Conservation (phyloP, 2,888 invertebrate species). For the Eupeodes luniger region DNA sequence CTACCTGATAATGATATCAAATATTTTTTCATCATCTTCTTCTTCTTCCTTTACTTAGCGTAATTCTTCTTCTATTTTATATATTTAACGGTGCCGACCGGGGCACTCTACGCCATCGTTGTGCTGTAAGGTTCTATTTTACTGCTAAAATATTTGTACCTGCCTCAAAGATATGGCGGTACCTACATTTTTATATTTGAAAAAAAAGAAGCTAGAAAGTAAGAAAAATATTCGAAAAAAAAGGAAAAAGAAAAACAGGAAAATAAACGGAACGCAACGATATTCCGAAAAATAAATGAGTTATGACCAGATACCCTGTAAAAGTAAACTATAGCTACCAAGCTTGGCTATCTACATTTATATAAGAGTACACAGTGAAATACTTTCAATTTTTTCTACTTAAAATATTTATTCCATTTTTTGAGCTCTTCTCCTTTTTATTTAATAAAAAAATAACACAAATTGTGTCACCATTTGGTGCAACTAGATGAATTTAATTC, state of each 20-base stretch:
- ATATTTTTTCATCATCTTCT: slow-evolving; percentile 43
- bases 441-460: slow-evolving; percentile 18
- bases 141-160: slow-evolving; percentile 21
- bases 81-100: no score
- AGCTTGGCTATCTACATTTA: slow-evolving; percentile 1
- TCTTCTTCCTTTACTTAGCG: slow-evolving; percentile 4
- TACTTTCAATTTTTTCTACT: background rate
- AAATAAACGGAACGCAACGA: slow-evolving; percentile 63
- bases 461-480: slow-evolving; percentile 57
- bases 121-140: background rate
- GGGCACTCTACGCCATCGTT: background rate
- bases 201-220: background rate
- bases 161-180: slow-evolving; percentile 12
- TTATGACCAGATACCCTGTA: slow-evolving; percentile 45
- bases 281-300: slow-evolving; percentile 73
- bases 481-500: slow-evolving; percentile 56
- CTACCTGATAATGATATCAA: slow-evolving; percentile 48
- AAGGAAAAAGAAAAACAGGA: background rate
- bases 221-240: background rate
- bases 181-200: background rate
- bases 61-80: slow-evolving; percentile 16
- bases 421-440: background rate
- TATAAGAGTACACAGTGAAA: slow-evolving; percentile 17
- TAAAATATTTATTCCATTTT: background rate
- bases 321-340: background rate